phyloP scores from a whole-genome alignment of 1,140 invertebrate species.

The Leptinotarsa texana region DNA sequence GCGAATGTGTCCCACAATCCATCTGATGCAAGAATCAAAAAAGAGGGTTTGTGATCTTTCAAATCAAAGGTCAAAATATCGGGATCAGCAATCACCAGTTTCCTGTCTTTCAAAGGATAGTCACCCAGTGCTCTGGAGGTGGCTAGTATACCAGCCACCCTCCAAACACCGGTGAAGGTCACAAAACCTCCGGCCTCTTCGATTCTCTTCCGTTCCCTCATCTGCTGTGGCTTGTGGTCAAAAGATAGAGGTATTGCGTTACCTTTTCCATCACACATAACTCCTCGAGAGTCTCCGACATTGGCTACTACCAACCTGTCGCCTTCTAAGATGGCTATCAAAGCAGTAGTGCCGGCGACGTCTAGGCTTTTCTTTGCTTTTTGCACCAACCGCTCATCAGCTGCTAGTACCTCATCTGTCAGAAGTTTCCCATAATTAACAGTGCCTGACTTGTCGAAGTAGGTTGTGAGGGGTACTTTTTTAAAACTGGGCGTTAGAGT shows the following conservation, averaged over 20 bases:
- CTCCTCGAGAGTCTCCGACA: constrained; percentile 93
- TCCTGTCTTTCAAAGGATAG: constrained; percentile 92
- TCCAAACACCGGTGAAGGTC: constrained; percentile 94
- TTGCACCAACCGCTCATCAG: constrained; percentile 78
- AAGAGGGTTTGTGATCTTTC: constrained; percentile 81
- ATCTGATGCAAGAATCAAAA: constrained; percentile 91
- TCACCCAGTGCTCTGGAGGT: constrained; percentile 93
- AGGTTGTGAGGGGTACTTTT: constrained; percentile 46
- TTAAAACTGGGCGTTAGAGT: constrained; percentile 44
- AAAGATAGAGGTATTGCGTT: constrained; percentile 90
- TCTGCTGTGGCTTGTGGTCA: constrained; percentile 93
- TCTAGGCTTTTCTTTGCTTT: constrained; percentile 81
- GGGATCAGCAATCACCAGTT: constrained; percentile 91
- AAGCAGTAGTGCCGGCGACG: constrained; percentile 90
- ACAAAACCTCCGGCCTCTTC: constrained; percentile 92
- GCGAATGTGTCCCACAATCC: constrained; percentile 95
- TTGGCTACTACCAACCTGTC: constrained; percentile 88
- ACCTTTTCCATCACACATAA: constrained; percentile 89
- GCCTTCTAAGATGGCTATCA: constrained; percentile 84
- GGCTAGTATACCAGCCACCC: constrained; percentile 93
- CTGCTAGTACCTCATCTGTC: constrained; percentile 81
- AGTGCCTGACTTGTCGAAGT: constrained; percentile 67
- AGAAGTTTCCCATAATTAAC: constrained; percentile 81
- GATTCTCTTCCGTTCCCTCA: constrained; percentile 84
- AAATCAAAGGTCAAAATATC: constrained; percentile 94